A percentile compares a stretch with the other conserved stretches of the same genome.
phyloP scores from a whole-genome alignment of 2,888 invertebrate species.

The Drosophila formosana region DNA sequence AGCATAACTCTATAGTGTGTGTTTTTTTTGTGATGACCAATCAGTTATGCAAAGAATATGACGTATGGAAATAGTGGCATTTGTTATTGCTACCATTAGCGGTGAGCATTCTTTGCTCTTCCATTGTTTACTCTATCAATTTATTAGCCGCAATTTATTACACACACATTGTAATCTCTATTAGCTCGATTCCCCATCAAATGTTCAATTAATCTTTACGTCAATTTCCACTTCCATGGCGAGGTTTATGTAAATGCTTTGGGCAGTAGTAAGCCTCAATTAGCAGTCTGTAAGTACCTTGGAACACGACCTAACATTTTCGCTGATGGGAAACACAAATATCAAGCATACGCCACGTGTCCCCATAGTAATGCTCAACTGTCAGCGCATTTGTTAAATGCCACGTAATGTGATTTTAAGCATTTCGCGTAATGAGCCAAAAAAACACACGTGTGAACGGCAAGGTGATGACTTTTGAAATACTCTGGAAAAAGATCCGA shows the following conservation, averaged over 20 bases:
- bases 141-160: slow-evolving; percentile 10
- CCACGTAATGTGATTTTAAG: slow-evolving; percentile 40
- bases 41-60: not conserved
- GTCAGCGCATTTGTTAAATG: slow-evolving; percentile 35
- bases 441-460: not conserved
- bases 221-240: slow-evolving; percentile 14
- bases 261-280: slow-evolving; percentile 26
- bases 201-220: slow-evolving; percentile 31
- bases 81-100: not conserved
- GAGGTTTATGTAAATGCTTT: slow-evolving; percentile 7
- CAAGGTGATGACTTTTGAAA: not conserved
- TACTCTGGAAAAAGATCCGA: not conserved
- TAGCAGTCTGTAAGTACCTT: slow-evolving; percentile 36
- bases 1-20: not conserved
- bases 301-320: slow-evolving; percentile 7
- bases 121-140: slow-evolving; percentile 1
- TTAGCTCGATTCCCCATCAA: slow-evolving; percentile 5
- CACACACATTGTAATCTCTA: slow-evolving; percentile 4
- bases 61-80: not conserved
- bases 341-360: slow-evolving; percentile 45
- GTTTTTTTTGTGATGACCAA: not conserved
- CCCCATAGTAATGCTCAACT: slow-evolving; percentile 16
- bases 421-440: slow-evolving; percentile 8
- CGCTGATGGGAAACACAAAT: slow-evolving; percentile 20
- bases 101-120: not conserved